phyloP scores from a whole-genome alignment of 2,888 invertebrate species.

The Pseudolycoriella hygida region DNA sequence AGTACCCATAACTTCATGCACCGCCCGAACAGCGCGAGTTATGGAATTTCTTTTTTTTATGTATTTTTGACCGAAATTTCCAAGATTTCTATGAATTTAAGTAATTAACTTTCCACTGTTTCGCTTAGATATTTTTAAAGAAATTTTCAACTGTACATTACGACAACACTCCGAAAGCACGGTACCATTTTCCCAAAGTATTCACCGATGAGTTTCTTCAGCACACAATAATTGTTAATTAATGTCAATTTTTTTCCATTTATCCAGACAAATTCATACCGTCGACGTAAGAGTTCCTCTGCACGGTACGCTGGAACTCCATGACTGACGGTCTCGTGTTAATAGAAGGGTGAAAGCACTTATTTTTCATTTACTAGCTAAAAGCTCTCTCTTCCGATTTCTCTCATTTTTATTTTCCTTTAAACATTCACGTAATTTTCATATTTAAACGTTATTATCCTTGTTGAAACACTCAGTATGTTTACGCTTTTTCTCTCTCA shows the following conservation, averaged over 20 bases:
- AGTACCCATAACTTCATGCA: background rate
- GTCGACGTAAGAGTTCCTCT: conserved; percentile 11
- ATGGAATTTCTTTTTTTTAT: background rate
- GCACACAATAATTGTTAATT: background rate
- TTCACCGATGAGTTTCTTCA: too few species aligned
- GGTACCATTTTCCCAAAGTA: too few species aligned
- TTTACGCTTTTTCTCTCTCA: too few species aligned
- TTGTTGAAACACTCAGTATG: background rate
- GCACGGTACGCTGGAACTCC: conserved; percentile 28
- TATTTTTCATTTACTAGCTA: background rate
- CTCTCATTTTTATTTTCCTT: background rate
- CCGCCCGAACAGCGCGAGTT: background rate
- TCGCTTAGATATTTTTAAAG: too few species aligned
- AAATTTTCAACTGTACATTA: too few species aligned
- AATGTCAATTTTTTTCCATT: background rate
- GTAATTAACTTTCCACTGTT: too few species aligned
- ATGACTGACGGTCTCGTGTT: conserved; percentile 19
- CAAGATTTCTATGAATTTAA: too few species aligned
- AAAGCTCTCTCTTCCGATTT: background rate
- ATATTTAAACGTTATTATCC: background rate
- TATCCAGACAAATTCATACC: background rate
- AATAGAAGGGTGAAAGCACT: conserved; percentile 4
- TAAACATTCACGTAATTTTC: too few species aligned
- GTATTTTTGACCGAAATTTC: background rate
- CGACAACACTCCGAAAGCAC: too few species aligned